Evolutionary conservation across 2,113 vertebrate genomes (phyloP).

Genomic region (Zingel zingel): DNA sequence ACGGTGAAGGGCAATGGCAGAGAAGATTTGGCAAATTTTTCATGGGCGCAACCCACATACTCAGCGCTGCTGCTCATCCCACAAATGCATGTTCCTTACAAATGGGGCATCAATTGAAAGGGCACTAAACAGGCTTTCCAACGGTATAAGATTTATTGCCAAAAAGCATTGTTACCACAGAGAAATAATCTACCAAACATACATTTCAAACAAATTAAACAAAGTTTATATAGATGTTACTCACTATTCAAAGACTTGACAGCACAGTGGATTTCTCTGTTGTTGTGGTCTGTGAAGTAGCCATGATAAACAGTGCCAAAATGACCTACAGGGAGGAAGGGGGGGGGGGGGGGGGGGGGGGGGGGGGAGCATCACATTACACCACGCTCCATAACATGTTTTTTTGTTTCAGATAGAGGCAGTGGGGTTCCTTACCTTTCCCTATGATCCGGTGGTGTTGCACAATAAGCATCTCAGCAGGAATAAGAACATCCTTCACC

Average conservation of each 20-base stretch:
- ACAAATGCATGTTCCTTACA: too few relatives aligned
- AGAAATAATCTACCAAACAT: too few relatives aligned
- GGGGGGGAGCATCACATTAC: neutral
- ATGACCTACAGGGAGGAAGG: conserved; percentile 85
- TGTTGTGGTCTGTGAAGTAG: conserved; percentile 86
- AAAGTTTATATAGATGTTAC: conserved; percentile 57
- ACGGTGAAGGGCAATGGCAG: too few relatives aligned
- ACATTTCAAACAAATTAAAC: too few relatives aligned
- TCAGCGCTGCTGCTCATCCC: too few relatives aligned
- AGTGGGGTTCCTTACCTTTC: conserved; percentile 85
- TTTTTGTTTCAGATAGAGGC: neutral
- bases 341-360: neutral
- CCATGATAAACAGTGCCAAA: conserved; percentile 97
- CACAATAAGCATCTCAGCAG: conserved; percentile 87
- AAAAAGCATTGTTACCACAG: too few relatives aligned
- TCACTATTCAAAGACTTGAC: conserved; percentile 95
- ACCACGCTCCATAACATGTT: neutral
- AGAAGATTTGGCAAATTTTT: too few relatives aligned
- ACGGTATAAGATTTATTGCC: too few relatives aligned
- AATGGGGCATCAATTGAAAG: too few relatives aligned
- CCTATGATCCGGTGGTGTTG: conserved; percentile 92
- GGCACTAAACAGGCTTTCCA: too few relatives aligned
- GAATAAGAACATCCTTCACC: conserved; percentile 96
- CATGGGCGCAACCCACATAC: too few relatives aligned
- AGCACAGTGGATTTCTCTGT: conserved; percentile 91